phyloP scores from a whole-genome alignment of 1,140 invertebrate species.

The Scylla paramamosain region DNA sequence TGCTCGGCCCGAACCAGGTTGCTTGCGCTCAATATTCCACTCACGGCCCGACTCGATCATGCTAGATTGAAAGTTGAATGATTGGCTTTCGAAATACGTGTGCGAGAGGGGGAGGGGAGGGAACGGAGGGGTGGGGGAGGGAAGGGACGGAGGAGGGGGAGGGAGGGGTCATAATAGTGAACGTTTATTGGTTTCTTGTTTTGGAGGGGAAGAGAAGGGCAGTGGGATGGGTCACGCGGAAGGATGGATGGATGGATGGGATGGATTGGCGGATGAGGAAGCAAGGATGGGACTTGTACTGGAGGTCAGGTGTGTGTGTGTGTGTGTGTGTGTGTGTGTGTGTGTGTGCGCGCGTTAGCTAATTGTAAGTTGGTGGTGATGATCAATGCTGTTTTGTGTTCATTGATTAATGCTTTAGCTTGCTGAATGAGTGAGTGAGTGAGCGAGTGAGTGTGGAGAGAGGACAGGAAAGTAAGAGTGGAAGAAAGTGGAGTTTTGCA shows the following conservation, averaged over 20 bases:
- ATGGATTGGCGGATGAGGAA: not conserved
- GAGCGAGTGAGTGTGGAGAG: too few species aligned
- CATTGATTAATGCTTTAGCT: too few species aligned
- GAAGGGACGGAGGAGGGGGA: not conserved
- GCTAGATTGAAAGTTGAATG: slow-evolving; percentile 37
- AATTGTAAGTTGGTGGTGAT: too few species aligned
- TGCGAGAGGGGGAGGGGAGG: not conserved
- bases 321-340: too few species aligned
- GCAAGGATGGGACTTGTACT: too few species aligned
- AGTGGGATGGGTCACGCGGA: not conserved
- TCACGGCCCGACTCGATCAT: not conserved
- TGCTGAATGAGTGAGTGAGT: too few species aligned
- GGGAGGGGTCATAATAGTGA: slow-evolving; percentile 17
- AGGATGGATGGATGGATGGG: not conserved
- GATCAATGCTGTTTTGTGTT: too few species aligned
- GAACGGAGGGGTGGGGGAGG: not conserved
- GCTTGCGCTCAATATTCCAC: too few species aligned
- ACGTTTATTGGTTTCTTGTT: not conserved
- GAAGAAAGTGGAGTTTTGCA: too few species aligned
- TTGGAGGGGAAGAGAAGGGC: not conserved
- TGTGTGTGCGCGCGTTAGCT: too few species aligned
- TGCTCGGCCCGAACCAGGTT: not conserved
- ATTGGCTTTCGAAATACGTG: slow-evolving; percentile 25
- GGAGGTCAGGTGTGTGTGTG: not conserved
- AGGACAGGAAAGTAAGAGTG: too few species aligned